These are phyloP conservation scores for Pseudorectes ferrugineus DNA, from an alignment of 2,113 vertebrate genomes.

Conservation along the genomic window DNA sequence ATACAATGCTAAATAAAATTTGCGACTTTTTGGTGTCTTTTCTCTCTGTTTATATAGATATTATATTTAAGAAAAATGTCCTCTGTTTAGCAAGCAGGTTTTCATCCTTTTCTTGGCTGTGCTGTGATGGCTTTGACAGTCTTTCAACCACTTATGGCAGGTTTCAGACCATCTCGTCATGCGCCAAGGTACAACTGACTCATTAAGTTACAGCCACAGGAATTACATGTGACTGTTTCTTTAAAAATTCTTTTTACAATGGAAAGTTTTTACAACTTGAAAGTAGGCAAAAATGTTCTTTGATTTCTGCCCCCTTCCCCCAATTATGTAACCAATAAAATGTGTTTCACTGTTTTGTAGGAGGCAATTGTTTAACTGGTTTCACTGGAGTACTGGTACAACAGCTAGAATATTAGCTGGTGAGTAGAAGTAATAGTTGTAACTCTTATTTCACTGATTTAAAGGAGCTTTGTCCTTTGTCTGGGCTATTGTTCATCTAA, in stretches of 20 bases:
- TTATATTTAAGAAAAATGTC: background rate
- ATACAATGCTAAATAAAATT: background rate
- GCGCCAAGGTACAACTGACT: conserved; percentile 73
- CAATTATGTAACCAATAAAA: background rate
- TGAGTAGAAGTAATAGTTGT: conserved; percentile 53
- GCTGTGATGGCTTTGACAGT: conserved; percentile 73
- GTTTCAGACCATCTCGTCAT: conserved; percentile 76
- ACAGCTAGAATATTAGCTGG: conserved; percentile 81
- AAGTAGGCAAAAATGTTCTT: background rate
- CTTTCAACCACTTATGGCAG: conserved; percentile 79
- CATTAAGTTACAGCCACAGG: background rate
- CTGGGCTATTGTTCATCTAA: background rate
- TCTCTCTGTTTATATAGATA: background rate
- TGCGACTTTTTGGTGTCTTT: background rate
- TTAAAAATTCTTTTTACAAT: background rate
- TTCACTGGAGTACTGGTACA: conserved; percentile 79
- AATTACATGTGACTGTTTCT: background rate
- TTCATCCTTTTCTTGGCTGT: conserved; percentile 83
- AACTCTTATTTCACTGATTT: background rate
- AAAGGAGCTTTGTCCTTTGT: background rate
- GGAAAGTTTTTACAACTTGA: background rate
- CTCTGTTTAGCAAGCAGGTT: conserved; percentile 78
- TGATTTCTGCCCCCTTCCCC: background rate
- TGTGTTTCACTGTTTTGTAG: conserved; percentile 61
- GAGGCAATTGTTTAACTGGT: conserved; percentile 83